A percentile compares a stretch with the other conserved stretches of the same genome.
Evolutionary conservation across 1,140 invertebrate genomes (phyloP).

Genomic region (Stegodyphus mimosarum): DNA sequence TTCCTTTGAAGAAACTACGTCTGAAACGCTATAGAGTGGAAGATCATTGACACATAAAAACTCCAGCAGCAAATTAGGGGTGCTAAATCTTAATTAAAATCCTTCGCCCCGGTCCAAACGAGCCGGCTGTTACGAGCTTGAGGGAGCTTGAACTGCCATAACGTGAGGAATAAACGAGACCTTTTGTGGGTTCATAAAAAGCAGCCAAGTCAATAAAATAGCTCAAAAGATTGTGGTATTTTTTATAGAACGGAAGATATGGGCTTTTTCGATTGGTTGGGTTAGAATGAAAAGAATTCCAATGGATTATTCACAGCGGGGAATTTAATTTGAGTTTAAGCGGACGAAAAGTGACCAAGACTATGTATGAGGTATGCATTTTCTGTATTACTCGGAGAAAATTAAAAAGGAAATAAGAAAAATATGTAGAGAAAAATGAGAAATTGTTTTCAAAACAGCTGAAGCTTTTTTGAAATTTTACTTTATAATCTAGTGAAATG

Average conservation of each 20-base stretch:
- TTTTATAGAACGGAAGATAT: neutral
- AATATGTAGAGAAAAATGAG: no score
- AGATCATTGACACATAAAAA: conserved; percentile 18
- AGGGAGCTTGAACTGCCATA: conserved; percentile 23
- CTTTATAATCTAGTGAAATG: no score
- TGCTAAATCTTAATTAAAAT: conserved; percentile 52
- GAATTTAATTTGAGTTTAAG: conserved; percentile 20
- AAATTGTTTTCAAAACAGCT: no score
- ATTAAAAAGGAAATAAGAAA: no score
- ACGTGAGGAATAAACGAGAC: conserved; percentile 25
- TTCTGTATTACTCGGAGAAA: no score
- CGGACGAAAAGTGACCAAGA: neutral
- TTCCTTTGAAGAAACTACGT: no score
- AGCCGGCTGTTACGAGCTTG: conserved; percentile 13
- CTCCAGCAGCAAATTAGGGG: conserved; percentile 33
- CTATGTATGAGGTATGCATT: neutral
- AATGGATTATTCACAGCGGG: neutral
- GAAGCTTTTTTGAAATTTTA: no score
- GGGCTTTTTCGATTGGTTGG: neutral
- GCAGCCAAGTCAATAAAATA: conserved; percentile 29
- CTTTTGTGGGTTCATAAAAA: conserved; percentile 48
- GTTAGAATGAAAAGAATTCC: neutral
- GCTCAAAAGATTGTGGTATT: conserved; percentile 32
- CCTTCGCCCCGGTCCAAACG: conserved; percentile 16
- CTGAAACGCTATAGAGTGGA: neutral